These are phyloP conservation scores for Xanthorhoe designata DNA, from an alignment of 2,888 invertebrate species.

Conservation along the genomic window DNA sequence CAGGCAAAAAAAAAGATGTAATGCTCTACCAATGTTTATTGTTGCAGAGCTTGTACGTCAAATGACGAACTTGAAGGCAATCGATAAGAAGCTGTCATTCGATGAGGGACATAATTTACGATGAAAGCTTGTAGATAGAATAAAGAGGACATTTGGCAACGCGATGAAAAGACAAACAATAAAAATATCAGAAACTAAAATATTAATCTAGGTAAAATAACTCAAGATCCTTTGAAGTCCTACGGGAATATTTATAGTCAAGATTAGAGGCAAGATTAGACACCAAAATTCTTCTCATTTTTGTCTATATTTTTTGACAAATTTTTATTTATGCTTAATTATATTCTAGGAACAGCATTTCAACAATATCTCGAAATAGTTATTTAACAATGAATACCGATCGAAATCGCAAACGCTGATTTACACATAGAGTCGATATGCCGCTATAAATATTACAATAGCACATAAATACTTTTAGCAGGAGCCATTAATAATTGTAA, in stretches of 20 bases:
- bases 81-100: no score
- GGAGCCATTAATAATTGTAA: slow-evolving; percentile 22
- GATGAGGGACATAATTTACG: no score
- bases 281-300: no score
- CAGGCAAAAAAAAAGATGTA: no score
- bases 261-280: no score
- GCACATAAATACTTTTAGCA: slow-evolving; percentile 14
- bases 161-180: no score
- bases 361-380: no score
- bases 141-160: background rate
- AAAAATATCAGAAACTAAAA: no score
- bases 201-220: no score
- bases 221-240: no score
- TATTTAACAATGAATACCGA: slow-evolving; percentile 7
- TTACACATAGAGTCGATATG: slow-evolving; percentile 19
- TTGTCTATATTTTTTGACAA: background rate
- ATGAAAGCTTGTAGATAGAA: background rate
- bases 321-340: background rate
- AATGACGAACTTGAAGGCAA: background rate
- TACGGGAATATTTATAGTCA: no score
- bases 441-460: slow-evolving; percentile 20
- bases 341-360: no score
- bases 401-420: slow-evolving; percentile 14
- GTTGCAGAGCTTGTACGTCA: background rate
- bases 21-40: background rate